Conservation (phyloP, 2,888 invertebrate genomes). For the Phortica okadai region DNA sequence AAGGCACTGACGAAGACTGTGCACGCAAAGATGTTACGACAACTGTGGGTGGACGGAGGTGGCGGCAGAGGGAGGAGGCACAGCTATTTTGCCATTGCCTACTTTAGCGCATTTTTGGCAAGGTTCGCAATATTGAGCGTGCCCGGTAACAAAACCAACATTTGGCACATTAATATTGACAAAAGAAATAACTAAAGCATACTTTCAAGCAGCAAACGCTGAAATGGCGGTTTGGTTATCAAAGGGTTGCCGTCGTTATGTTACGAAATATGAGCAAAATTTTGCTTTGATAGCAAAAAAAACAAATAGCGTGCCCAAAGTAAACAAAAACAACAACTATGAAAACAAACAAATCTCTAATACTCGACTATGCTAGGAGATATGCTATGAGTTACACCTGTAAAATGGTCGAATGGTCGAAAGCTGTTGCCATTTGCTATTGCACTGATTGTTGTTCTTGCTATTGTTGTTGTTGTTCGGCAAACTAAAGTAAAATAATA, state of each 20-base stretch:
- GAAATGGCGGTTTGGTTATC: neutral
- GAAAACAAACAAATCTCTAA: too few relatives aligned
- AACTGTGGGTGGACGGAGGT: neutral
- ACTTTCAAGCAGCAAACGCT: neutral
- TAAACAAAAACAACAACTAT: too few relatives aligned
- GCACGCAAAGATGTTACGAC: neutral
- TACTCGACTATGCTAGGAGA: too few relatives aligned
- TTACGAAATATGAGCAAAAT: too few relatives aligned
- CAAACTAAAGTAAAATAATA: too few relatives aligned
- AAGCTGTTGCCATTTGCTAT: constrained; percentile 6
- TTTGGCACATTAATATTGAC: constrained; percentile 27
- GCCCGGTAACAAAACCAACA: constrained; percentile 10
- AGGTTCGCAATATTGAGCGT: neutral
- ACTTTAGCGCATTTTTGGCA: neutral
- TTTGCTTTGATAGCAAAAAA: neutral
- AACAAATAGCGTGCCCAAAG: neutral
- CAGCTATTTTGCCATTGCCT: neutral
- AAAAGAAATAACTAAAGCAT: constrained; percentile 19
- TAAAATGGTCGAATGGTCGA: neutral
- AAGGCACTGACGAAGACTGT: too few relatives aligned
- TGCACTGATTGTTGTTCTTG: neutral
- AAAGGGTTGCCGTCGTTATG: too few relatives aligned
- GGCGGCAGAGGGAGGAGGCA: neutral
- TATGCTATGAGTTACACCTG: too few relatives aligned
- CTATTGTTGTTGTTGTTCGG: too few relatives aligned